A percentile compares a stretch with the other conserved stretches of the same genome.
These are phyloP conservation scores for Mantis religiosa DNA, from an alignment of 2,888 invertebrate genomes.

Conservation along the genomic window DNA sequence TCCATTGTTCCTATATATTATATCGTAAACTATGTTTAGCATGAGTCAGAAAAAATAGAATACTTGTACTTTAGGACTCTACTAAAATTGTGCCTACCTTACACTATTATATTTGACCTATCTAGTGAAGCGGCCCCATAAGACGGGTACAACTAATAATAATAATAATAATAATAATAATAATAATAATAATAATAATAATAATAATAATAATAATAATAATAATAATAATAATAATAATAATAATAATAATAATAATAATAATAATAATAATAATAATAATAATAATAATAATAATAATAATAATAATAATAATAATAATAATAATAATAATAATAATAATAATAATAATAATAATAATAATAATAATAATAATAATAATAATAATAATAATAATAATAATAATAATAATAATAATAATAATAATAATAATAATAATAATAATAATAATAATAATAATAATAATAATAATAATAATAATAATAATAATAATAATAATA, in stretches of 20 bases:
- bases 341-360: not conserved
- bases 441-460: not conserved
- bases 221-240: not conserved
- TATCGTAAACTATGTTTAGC: too few species aligned
- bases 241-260: not conserved
- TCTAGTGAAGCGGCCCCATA: too few species aligned
- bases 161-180: not conserved
- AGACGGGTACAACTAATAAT: not conserved
- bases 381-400: not conserved
- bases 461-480: not conserved
- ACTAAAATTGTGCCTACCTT: too few species aligned
- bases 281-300: not conserved
- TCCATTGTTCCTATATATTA: too few species aligned
- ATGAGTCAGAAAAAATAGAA: too few species aligned
- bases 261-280: not conserved
- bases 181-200: not conserved
- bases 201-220: not conserved
- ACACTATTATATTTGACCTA: too few species aligned
- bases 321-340: not conserved
- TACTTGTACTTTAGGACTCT: too few species aligned
- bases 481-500: not conserved
- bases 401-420: not conserved
- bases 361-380: not conserved
- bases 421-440: not conserved
- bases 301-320: not conserved